A percentile compares a stretch with the other conserved stretches of the same genome.
Conservation (phyloP, 2,888 invertebrate genomes). For the Hesperia comma region DNA sequence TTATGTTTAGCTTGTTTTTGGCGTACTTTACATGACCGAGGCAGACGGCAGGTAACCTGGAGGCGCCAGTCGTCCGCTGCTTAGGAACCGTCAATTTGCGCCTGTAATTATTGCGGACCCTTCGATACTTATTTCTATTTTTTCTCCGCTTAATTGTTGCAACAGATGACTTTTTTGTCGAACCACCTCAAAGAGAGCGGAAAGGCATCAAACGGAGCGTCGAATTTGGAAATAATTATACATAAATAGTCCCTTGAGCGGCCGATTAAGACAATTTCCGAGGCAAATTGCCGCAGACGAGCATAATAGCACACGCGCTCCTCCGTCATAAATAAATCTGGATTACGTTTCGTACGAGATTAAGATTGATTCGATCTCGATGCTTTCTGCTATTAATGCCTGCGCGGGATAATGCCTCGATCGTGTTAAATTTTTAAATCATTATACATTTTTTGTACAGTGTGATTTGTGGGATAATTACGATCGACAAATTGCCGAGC, state of each 20-base stretch:
- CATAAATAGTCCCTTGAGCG: constrained; percentile 85
- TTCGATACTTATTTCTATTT: constrained; percentile 84
- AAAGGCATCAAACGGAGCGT: constrained; percentile 84
- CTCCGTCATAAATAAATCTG: constrained; percentile 83
- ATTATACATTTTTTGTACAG: constrained; percentile 71
- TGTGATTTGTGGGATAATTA: constrained; percentile 79
- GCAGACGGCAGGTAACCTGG: constrained; percentile 64
- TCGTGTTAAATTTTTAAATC: constrained; percentile 79
- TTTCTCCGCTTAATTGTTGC: constrained; percentile 82
- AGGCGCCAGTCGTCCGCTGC: constrained; percentile 76
- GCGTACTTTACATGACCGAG: constrained; percentile 8
- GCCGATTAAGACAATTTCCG: constrained; percentile 84
- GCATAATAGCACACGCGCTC: constrained; percentile 82
- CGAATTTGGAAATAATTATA: constrained; percentile 85
- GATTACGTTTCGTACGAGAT: constrained; percentile 83
- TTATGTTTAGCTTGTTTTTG: constrained; percentile 16
- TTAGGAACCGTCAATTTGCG: constrained; percentile 83
- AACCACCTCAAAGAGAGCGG: constrained; percentile 83
- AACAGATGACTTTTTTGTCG: constrained; percentile 84
- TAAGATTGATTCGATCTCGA: constrained; percentile 83
- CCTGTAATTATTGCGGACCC: constrained; percentile 84
- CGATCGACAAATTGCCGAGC: constrained; percentile 79
- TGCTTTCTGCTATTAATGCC: constrained; percentile 80
- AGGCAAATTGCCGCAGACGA: constrained; percentile 84
- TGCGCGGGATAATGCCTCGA: constrained; percentile 71